Percentiles rank a stretch among this genome's conserved stretches.
These are phyloP conservation scores for Procambarus clarkii DNA, from an alignment of 1,140 invertebrate species.

Conservation along the genomic window DNA sequence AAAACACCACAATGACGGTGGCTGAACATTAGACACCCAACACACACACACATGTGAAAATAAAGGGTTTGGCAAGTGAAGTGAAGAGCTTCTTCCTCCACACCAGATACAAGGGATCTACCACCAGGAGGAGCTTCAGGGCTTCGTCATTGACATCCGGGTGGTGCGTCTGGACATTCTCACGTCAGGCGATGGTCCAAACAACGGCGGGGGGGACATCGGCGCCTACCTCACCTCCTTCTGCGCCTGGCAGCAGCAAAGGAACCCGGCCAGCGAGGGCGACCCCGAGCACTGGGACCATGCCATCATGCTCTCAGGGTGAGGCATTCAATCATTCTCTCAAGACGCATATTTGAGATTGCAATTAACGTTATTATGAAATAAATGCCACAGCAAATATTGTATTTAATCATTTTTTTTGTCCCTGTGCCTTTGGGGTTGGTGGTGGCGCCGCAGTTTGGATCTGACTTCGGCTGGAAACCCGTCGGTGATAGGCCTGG, in stretches of 20 bases:
- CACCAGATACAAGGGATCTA: conserved; percentile 60
- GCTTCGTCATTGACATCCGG: conserved; percentile 42
- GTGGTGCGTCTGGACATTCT: conserved; percentile 43
- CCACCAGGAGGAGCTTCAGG: conserved; percentile 58
- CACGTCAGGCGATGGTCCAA: not conserved
- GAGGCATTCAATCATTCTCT: not conserved
- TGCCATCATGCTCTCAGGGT: conserved; percentile 81
- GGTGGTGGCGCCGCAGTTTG: conserved; percentile 73
- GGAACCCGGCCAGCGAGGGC: conserved; percentile 79
- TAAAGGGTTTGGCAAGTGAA: too few relatives aligned
- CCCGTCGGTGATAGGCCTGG: conserved; percentile 81
- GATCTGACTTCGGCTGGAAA: conserved; percentile 82
- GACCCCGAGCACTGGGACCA: conserved; percentile 81
- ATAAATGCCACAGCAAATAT: not conserved
- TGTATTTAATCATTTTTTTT: too few relatives aligned
- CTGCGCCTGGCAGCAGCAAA: conserved; percentile 80
- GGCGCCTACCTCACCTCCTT: conserved; percentile 81
- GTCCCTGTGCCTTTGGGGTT: not conserved
- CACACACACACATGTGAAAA: too few relatives aligned
- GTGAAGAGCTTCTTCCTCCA: not conserved
- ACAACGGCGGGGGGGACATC: conserved; percentile 76
- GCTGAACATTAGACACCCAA: too few relatives aligned
- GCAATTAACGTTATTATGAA: too few relatives aligned
- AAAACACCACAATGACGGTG: too few relatives aligned
- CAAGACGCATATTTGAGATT: too few relatives aligned